Base-by-base conservation (phyloP, 2,888 invertebrate species). In the Anodontia alba region DNA sequence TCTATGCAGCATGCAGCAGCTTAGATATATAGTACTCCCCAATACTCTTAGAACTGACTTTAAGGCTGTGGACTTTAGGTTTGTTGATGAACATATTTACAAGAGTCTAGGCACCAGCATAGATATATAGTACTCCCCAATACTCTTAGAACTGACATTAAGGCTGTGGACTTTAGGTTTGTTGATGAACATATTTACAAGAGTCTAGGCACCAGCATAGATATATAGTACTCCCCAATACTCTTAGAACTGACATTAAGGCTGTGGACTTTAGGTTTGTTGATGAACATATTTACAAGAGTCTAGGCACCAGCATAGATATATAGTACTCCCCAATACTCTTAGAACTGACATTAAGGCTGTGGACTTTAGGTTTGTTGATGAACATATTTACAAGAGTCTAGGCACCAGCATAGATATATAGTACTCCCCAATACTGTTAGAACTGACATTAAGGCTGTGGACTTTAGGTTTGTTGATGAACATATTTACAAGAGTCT, bases 401-500 rank as follows among this genome's bases (percentile, higher is more conserved):
- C 31, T 84, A 81, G n/a, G 51, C 51, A 51, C 8, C 51, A 51
- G n/a, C n/a, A n/a, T 51, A n/a, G n/a, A n/a, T n/a, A n/a, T n/a
- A n/a, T n/a, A n/a, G 15, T 51, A 76, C 85, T 81, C 80, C 92
- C 90, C 90, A 51, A 92, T 89, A 67, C 80, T 82, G 67, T 92
- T 92, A n/a, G 80, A 69, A 70, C 87, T 88, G 23, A 92, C 81
- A 70, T 92, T 92, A 3, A 92, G 83, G 70, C 90, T 91, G 83
- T 91, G 90, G 10, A 92, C 74, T 68, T 88, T 80, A 20, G 87
- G 85, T 57, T 84, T 89, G n/a, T 26, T 23, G 23, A 1, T 57
- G 29, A 57, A 57, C 29, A 57, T n/a, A 38, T 84, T 81, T 15
- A 80, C 69, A 46, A 91, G 71, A 17, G 46, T 72, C 29, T 84